A percentile compares a stretch with the other conserved stretches of the same genome.
These are phyloP conservation scores for Drosophila putrida DNA, from an alignment of 2,888 invertebrate species.

Conservation along the genomic window DNA sequence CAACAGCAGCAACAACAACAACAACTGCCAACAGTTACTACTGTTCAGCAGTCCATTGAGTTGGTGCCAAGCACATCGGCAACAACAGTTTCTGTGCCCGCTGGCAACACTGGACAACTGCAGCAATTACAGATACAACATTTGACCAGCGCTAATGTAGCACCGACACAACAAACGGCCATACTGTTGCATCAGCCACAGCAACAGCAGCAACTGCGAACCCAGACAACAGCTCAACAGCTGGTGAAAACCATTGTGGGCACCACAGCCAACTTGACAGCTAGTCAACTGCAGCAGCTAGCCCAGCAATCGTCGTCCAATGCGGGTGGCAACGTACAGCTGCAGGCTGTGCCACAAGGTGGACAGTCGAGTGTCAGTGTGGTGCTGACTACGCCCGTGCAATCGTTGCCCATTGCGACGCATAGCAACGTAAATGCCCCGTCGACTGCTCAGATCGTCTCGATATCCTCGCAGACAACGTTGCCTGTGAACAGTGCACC, in stretches of 20 bases:
- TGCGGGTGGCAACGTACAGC: slow-evolving; percentile 62
- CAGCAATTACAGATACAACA: slow-evolving; percentile 83
- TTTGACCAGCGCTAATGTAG: slow-evolving; percentile 59
- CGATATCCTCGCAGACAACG: slow-evolving; percentile 83
- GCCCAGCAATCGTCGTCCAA: slow-evolving; percentile 74
- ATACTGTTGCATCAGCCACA: slow-evolving; percentile 76
- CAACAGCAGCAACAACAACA: slow-evolving; percentile 55
- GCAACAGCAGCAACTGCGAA: slow-evolving; percentile 61
- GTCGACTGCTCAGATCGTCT: slow-evolving; percentile 83
- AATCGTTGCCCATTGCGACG: slow-evolving; percentile 79
- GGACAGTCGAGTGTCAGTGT: slow-evolving; percentile 84
- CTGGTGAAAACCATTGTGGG: slow-evolving; percentile 85
- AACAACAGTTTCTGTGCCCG: slow-evolving; percentile 56
- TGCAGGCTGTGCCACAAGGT: slow-evolving; percentile 72
- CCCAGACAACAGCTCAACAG: slow-evolving; percentile 71
- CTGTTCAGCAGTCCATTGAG: slow-evolving; percentile 57
- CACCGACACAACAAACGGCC: slow-evolving; percentile 73
- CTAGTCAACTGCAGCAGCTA: slow-evolving; percentile 86
- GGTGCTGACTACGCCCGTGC: slow-evolving; percentile 84
- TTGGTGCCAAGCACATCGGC: slow-evolving; percentile 54
- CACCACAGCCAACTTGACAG: slow-evolving; percentile 76
- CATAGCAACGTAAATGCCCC: slow-evolving; percentile 56
- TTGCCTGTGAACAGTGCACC: slow-evolving; percentile 79
- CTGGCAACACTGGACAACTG: slow-evolving; percentile 60
- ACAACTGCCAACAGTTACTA: slow-evolving; percentile 49